phyloP scores from a whole-genome alignment of 2,113 vertebrate species.

The Lamprotornis superbus region DNA sequence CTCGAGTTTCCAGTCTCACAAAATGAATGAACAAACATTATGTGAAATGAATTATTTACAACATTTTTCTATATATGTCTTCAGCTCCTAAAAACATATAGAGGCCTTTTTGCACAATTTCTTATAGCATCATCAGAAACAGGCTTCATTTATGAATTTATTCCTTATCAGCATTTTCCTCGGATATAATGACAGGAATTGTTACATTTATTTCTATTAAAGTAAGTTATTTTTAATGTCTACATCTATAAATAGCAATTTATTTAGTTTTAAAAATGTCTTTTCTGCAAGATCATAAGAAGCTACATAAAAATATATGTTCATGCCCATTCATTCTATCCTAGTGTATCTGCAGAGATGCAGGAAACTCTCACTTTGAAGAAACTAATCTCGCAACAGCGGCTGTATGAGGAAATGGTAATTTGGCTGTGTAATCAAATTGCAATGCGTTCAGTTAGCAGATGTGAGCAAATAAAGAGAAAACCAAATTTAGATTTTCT shows the following conservation, averaged over 20 bases:
- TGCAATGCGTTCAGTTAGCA: constrained; percentile 70
- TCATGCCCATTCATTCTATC: background rate
- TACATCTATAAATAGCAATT: background rate
- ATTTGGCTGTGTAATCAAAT: constrained; percentile 74
- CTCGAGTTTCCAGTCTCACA: background rate
- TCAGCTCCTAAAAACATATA: background rate
- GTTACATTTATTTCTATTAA: background rate
- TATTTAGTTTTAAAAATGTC: background rate
- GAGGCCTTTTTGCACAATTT: background rate
- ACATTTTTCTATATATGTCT: background rate
- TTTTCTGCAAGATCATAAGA: background rate
- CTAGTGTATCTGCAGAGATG: constrained; percentile 8
- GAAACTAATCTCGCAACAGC: constrained; percentile 40
- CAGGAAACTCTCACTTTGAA: constrained; percentile 55
- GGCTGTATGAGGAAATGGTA: constrained; percentile 38
- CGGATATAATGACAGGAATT: background rate
- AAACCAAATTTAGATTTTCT: constrained; percentile 40
- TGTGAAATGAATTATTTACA: background rate
- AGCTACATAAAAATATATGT: background rate
- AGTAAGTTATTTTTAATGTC: background rate
- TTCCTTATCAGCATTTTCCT: background rate
- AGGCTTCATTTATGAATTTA: background rate
- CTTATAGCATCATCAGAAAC: background rate
- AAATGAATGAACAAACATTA: background rate
- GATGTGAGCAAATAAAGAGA: constrained; percentile 75